phyloP scores from a whole-genome alignment of 2,113 vertebrate species.

The Podocnemis expansa region DNA sequence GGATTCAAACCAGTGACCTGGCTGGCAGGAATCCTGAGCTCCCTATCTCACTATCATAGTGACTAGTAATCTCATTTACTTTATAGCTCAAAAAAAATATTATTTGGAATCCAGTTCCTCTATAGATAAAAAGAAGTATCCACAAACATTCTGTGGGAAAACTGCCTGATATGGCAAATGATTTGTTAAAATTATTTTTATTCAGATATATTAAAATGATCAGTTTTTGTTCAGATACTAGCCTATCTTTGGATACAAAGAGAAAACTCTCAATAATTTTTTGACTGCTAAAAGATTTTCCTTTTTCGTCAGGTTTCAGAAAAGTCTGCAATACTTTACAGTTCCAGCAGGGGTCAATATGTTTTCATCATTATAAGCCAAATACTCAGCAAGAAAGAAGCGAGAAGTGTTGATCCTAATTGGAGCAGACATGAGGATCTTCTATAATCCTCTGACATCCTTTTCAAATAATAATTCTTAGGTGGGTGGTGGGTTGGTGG shows the following conservation, averaged over 20 bases:
- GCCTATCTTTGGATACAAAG: not conserved
- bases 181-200: not conserved
- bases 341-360: constrained; percentile 80
- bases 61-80: not conserved
- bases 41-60: not conserved
- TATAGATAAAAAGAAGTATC: not conserved
- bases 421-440: constrained; percentile 80
- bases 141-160: not conserved
- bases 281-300: not conserved
- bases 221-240: not conserved
- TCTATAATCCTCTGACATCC: constrained; percentile 80
- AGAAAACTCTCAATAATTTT: not conserved
- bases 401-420: constrained; percentile 79
- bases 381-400: constrained; percentile 36
- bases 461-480: constrained; percentile 80
- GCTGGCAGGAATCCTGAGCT: not conserved
- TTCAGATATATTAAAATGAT: not conserved
- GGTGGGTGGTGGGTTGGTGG: constrained; percentile 78
- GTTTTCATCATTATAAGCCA: constrained; percentile 66
- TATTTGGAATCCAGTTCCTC: not conserved
- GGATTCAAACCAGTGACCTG: not conserved
- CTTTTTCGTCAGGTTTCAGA: not conserved
- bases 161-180: not conserved
- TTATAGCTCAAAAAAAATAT: not conserved
- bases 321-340: constrained; percentile 29